Percentiles rank a stretch among this genome's conserved stretches.
Evolutionary conservation across 2,888 invertebrate genomes (phyloP).

Genomic region (Sinhomidia bicolor): DNA sequence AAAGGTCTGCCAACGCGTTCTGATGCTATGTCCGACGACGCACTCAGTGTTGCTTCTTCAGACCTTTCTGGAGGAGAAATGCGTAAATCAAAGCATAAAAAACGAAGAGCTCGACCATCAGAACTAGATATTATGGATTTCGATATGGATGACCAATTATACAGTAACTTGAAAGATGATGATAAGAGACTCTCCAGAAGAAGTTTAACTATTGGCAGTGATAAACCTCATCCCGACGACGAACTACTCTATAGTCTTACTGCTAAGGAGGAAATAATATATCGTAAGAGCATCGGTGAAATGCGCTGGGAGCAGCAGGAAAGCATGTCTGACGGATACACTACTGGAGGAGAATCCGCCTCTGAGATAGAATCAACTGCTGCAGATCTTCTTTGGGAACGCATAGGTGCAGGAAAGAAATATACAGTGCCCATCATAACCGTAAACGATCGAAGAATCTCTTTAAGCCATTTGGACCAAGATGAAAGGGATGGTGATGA

Average conservation of each 20-base stretch:
- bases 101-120: neutral
- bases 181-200: neutral
- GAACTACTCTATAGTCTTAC: constrained; percentile 32
- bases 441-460: constrained; percentile 46
- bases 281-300: constrained; percentile 6
- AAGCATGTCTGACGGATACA: neutral
- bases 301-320: constrained; percentile 58
- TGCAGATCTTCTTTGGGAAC: constrained; percentile 32
- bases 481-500: neutral
- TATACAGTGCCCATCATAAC: constrained; percentile 11
- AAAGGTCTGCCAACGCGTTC: neutral
- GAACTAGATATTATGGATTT: neutral
- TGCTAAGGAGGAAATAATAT: constrained; percentile 50
- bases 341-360: neutral
- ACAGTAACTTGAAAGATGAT: neutral
- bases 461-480: constrained; percentile 44
- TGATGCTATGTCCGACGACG: neutral
- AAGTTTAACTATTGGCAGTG: neutral
- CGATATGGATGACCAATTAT: constrained; percentile 21
- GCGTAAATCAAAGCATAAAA: neutral
- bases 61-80: neutral
- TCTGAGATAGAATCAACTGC: neutral
- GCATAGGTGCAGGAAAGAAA: neutral
- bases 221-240: neutral
- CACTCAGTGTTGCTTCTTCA: neutral